A percentile compares a stretch with the other conserved stretches of the same genome.
These are phyloP conservation scores for Caenorhabditis becei DNA, from an alignment of 2,888 invertebrate genomes.

Conservation along the genomic window DNA sequence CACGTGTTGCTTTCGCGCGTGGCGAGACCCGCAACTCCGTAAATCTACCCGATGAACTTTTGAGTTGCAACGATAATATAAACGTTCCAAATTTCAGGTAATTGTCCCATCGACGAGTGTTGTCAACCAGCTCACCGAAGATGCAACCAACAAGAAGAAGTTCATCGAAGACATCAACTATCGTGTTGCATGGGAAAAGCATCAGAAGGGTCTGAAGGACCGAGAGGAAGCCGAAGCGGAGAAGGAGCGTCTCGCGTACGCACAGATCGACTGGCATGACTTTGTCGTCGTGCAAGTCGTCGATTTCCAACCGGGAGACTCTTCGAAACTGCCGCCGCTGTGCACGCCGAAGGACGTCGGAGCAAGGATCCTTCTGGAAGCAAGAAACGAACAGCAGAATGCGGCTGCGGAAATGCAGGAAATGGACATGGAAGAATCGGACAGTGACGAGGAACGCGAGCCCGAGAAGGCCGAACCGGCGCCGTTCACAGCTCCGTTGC, in stretches of 20 bases:
- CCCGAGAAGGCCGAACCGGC: slow-evolving; percentile 27
- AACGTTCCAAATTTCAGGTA: slow-evolving; percentile 83
- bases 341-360: slow-evolving; percentile 84
- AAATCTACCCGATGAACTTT: too few species aligned
- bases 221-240: slow-evolving; percentile 96
- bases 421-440: slow-evolving; percentile 81
- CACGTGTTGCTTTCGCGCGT: too few species aligned
- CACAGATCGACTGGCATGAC: slow-evolving; percentile 99
- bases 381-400: slow-evolving; percentile 80
- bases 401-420: slow-evolving; percentile 75
- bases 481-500: slow-evolving; percentile 85
- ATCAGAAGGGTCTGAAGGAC: slow-evolving; percentile 93
- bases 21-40: too few species aligned
- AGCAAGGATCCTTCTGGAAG: slow-evolving; percentile 83
- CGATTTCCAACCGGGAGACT: slow-evolving; percentile 97
- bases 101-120: slow-evolving; percentile 91
- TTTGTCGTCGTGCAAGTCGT: slow-evolving; percentile 99
- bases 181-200: slow-evolving; percentile 96
- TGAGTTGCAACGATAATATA: too few species aligned
- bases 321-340: slow-evolving; percentile 85
- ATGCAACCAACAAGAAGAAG: slow-evolving; percentile 73
- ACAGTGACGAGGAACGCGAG: slow-evolving; percentile 74
- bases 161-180: slow-evolving; percentile 84
- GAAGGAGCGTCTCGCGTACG: slow-evolving; percentile 89
- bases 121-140: slow-evolving; percentile 70